Evolutionary conservation across 2,797 vertebrate species (phyloP), one percentile per base, ranked within the genome.

Genomic region (Etheostoma nigrum): DNA sequence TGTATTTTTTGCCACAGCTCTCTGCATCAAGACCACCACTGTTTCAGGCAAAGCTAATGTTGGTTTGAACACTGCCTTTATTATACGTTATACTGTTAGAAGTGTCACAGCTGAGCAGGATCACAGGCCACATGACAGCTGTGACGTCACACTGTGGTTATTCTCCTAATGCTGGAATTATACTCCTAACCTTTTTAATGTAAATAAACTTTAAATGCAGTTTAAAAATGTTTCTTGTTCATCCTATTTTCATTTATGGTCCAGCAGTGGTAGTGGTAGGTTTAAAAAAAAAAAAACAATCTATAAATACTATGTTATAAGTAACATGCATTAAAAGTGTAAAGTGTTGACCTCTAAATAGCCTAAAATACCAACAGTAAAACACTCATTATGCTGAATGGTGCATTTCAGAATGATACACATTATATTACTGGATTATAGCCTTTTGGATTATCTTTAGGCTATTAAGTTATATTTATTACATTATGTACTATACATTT

Each of bases 91-190:
- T 0, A 47, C 8, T 14, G 25, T 44, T 51, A n/a, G 19, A 62
- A 6, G 61, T 45, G 23, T 73, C 40, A 61, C 19, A 16, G 57
- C 59, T 51, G 66, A 83, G n/a, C 18, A 55, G 40, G 44, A 74
- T 82, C 40, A 61, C 30, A 59, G 73, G 54, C 25, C 69, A 70
- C 54, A 68, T 47, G 66, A 66, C 64, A 10, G n/a, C 59, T 27
- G 36, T 71, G 48, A 74, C 18, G 9, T 72, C 47, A 51, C 30
- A 4, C 54, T 18, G 45, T 42, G 65, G 27, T 58, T 45, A 40
- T 30, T n/a, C 23, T 55, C 42, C 30, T 19, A 54, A 33, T 61
- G 30, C 6, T 36, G 19, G 6, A 49, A 55, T 30, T 45, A 45
- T 21, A 33, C 25, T 42, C 63, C n/a, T 18, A 52, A 72, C 42